Percentiles rank a stretch among this genome's conserved stretches.
Conservation (phyloP, 2,888 invertebrate genomes). For the Scaeva pyrastri region DNA sequence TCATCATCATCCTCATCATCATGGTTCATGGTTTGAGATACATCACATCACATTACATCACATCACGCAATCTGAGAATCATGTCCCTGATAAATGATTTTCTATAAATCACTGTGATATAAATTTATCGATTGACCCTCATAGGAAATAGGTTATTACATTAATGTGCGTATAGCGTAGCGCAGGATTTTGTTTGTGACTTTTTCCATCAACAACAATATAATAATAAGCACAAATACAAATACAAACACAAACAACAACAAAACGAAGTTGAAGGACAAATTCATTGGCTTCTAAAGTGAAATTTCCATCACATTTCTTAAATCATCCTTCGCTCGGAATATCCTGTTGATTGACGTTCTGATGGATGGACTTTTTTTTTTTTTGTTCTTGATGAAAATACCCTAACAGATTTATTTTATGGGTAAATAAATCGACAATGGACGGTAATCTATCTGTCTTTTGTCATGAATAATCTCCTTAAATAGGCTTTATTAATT, state of each 20-base stretch:
- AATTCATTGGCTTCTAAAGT: conserved; percentile 51
- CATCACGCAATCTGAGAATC: conserved; percentile 6
- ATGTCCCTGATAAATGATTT: conserved; percentile 46
- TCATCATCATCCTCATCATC: neutral
- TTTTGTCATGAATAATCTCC: conserved; percentile 45
- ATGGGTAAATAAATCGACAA: conserved; percentile 55
- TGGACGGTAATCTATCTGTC: conserved; percentile 65
- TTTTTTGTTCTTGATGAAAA: neutral
- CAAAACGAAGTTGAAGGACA: neutral
- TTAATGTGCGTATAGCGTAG: conserved; percentile 22
- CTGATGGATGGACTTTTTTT: conserved; percentile 50
- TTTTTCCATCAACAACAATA: neutral
- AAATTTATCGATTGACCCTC: conserved; percentile 37
- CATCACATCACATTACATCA: neutral
- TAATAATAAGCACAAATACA: neutral
- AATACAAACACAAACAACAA: neutral
- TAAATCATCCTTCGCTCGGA: conserved; percentile 46
- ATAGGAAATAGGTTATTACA: conserved; percentile 51
- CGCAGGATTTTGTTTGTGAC: conserved; percentile 8
- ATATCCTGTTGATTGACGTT: conserved; percentile 51
- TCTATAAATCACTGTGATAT: conserved; percentile 38
- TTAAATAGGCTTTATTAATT: conserved; percentile 51
- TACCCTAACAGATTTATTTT: conserved; percentile 46
- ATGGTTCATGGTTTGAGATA: neutral
- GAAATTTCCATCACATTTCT: conserved; percentile 58